Evolutionary conservation across 2,797 vertebrate species (phyloP).

Genomic region (Peromyscus attwateri): DNA sequence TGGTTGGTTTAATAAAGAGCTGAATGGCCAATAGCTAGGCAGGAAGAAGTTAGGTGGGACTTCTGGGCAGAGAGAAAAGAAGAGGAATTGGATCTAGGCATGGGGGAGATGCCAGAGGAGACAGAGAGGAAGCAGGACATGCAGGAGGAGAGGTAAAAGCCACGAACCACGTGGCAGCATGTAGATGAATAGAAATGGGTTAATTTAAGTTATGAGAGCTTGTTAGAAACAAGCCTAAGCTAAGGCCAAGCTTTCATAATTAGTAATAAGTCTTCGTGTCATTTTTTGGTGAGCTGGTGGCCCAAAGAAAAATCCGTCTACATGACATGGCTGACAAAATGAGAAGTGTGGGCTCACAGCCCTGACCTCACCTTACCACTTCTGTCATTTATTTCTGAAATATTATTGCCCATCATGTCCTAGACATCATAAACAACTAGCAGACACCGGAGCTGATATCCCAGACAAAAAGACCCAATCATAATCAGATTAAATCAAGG

Average conservation of each 20-base stretch:
- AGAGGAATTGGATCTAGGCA: background rate
- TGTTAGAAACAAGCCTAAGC: background rate
- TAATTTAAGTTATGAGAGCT: too few species aligned
- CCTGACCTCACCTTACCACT: background rate
- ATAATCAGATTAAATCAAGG: background rate
- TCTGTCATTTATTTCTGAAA: background rate
- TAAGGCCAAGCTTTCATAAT: too few species aligned
- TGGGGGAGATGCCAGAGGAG: background rate
- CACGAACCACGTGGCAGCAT: too few species aligned
- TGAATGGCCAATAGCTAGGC: background rate
- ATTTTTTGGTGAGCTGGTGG: too few species aligned
- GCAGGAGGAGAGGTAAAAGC: too few species aligned
- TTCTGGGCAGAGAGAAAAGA: background rate
- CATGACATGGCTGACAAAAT: background rate
- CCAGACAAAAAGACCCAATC: background rate
- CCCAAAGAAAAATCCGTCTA: too few species aligned
- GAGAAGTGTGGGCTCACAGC: background rate
- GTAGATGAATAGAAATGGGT: too few species aligned
- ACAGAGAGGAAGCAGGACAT: too few species aligned
- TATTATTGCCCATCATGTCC: background rate
- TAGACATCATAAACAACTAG: background rate
- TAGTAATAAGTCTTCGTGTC: too few species aligned
- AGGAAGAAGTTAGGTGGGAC: background rate
- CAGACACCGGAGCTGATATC: background rate
- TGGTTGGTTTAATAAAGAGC: background rate